phyloP scores from a whole-genome alignment of 2,888 invertebrate species.

The Perizoma affinitatum region DNA sequence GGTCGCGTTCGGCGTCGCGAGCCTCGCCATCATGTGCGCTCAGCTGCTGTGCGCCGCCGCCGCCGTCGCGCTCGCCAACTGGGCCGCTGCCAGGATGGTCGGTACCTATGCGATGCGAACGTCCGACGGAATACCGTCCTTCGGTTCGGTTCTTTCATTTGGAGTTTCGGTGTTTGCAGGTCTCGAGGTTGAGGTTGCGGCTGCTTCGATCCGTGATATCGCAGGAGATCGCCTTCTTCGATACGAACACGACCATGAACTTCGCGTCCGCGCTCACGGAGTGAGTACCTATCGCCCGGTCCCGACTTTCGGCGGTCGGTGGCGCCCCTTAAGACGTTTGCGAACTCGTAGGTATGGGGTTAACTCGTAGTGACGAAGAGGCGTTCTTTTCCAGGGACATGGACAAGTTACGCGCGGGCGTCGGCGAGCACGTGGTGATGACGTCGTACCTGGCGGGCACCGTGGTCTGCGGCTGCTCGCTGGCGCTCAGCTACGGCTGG shows the following conservation, averaged over 20 bases:
- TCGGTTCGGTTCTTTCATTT: no score
- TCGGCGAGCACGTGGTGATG: slow-evolving; percentile 91
- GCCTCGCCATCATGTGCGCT: slow-evolving; percentile 72
- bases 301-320: no score
- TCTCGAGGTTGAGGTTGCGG: slow-evolving; percentile 83
- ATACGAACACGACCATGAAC: slow-evolving; percentile 86
- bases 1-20: slow-evolving; percentile 77
- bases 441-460: slow-evolving; percentile 88
- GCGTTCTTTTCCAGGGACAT: slow-evolving; percentile 82
- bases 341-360: no score
- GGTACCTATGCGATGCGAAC: slow-evolving; percentile 29
- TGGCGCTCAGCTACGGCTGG: slow-evolving; percentile 92
- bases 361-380: neutral
- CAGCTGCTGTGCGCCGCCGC: slow-evolving; percentile 79
- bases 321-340: no score
- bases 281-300: slow-evolving; percentile 72
- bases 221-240: slow-evolving; percentile 90
- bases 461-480: slow-evolving; percentile 86
- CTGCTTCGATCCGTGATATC: slow-evolving; percentile 87
- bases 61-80: slow-evolving; percentile 82
- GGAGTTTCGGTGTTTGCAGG: slow-evolving; percentile 53
- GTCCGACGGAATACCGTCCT: no score
- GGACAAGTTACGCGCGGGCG: slow-evolving; percentile 90
- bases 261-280: slow-evolving; percentile 88
- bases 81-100: slow-evolving; percentile 79